phyloP scores from a whole-genome alignment of 1,140 invertebrate genomes.

The Pantala flavescens region DNA sequence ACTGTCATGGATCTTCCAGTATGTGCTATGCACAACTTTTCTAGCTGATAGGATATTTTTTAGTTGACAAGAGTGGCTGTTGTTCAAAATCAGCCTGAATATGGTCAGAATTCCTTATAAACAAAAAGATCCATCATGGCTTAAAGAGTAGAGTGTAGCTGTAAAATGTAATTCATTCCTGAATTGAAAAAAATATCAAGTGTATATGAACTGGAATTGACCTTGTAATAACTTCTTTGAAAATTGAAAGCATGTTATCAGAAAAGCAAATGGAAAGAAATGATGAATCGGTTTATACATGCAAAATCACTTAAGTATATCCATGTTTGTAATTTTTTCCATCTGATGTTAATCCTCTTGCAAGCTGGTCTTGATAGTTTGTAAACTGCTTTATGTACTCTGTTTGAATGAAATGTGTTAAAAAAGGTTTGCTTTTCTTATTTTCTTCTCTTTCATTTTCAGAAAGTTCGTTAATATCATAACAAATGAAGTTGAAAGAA shows the following conservation, averaged over 20 bases:
- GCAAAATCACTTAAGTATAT: not conserved
- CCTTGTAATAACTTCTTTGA: not conserved
- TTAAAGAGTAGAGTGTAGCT: not conserved
- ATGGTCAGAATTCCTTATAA: not conserved
- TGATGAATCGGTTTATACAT: not conserved
- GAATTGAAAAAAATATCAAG: not conserved
- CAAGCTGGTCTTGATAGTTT: constrained; percentile 9
- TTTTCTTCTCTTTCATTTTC: not conserved
- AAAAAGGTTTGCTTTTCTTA: not conserved
- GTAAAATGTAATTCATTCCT: not conserved
- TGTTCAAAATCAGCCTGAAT: not conserved
- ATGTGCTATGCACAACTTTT: not conserved
- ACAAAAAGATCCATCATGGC: not conserved
- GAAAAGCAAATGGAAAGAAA: not conserved
- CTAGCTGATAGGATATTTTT: not conserved
- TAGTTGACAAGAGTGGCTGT: not conserved
- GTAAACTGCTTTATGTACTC: constrained; percentile 7
- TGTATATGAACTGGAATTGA: not conserved
- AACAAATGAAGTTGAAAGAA: too few relatives aligned
- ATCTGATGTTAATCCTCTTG: not conserved
- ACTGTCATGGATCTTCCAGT: not conserved
- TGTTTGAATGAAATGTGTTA: constrained; percentile 3
- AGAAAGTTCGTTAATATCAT: too few relatives aligned
- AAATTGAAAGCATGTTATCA: not conserved
- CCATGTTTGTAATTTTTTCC: not conserved